phyloP scores from a whole-genome alignment of 2,113 vertebrate species.

The Melanerpes aurifrons region DNA sequence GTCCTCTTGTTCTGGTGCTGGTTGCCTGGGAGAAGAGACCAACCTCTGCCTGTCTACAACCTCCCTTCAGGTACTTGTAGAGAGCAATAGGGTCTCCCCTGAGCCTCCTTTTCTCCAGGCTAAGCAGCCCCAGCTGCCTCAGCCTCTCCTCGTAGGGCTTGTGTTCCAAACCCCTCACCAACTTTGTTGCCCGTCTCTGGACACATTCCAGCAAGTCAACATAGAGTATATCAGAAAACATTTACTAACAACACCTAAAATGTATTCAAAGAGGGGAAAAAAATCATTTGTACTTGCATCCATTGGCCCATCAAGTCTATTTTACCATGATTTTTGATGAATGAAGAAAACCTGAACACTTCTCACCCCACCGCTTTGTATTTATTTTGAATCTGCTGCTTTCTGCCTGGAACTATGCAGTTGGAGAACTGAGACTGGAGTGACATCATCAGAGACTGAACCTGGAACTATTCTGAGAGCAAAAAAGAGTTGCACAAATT shows the following conservation, averaged over 20 bases:
- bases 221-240: background rate
- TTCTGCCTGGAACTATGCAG: background rate
- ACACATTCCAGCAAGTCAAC: no score
- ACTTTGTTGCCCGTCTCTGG: no score
- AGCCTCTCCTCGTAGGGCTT: no score
- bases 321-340: background rate
- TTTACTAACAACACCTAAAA: background rate
- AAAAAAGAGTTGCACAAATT: background rate
- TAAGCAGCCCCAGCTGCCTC: no score
- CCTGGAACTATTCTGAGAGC: background rate
- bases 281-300: background rate
- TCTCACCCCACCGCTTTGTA: background rate
- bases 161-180: no score
- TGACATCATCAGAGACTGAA: background rate
- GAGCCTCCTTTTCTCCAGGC: no score
- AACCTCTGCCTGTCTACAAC: no score
- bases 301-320: background rate
- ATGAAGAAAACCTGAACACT: background rate
- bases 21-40: no score
- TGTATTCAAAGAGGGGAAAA: background rate
- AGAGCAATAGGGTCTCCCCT: no score
- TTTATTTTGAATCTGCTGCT: background rate
- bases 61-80: no score
- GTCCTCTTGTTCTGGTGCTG: no score
- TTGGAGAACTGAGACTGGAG: background rate